Percentiles rank a stretch among this genome's conserved stretches.
phyloP scores from a whole-genome alignment of 2,113 vertebrate genomes.

The Ailurus styani region DNA sequence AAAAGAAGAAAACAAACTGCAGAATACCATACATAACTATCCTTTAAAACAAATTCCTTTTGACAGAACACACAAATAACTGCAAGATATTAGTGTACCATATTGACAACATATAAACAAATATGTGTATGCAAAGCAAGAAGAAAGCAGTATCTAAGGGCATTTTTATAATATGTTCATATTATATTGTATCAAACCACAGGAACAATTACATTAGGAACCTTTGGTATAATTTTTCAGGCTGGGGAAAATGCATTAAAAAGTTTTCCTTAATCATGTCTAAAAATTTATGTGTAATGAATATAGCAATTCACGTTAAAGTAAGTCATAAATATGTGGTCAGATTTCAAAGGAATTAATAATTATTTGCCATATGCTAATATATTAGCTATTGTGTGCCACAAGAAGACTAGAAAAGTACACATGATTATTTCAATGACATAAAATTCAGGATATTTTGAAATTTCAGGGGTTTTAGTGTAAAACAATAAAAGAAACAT shows the following conservation, averaged over 20 bases:
- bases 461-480: not conserved
- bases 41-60: not conserved
- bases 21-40: not conserved
- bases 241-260: not conserved
- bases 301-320: not conserved
- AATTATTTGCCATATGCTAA: not conserved
- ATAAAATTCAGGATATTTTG: not conserved
- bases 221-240: not conserved
- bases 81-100: not conserved
- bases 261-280: not conserved
- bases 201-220: not conserved
- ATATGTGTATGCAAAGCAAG: not conserved
- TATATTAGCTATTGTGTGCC: not conserved
- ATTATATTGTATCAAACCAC: not conserved
- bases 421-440: not conserved
- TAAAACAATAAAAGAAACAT: not conserved
- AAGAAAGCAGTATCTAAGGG: not conserved
- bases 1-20: not conserved
- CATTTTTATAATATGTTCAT: not conserved
- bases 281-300: not conserved
- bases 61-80: not conserved
- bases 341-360: not conserved
- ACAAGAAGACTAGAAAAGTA: not conserved
- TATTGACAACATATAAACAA: not conserved
- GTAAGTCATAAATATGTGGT: not conserved